A percentile compares a stretch with the other conserved stretches of the same genome.
phyloP scores from a whole-genome alignment of 2,888 invertebrate species.

The Odontocolon sp. region DNA sequence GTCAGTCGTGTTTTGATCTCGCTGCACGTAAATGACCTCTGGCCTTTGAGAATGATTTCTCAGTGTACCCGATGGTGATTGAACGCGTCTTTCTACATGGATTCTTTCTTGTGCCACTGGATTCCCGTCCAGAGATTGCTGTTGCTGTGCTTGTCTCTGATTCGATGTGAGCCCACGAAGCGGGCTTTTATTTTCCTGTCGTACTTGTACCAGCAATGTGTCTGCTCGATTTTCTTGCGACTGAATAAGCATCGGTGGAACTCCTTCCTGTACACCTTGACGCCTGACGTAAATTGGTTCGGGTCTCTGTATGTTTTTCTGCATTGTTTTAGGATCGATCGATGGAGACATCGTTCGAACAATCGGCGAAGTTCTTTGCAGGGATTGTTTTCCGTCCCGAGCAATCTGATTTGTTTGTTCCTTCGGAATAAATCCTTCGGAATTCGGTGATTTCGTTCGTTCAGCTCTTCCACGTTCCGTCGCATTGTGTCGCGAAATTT shows the following conservation, averaged over 20 bases:
- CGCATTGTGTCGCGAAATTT: constrained; percentile 37
- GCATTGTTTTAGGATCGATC: constrained; percentile 15
- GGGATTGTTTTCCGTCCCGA: constrained; percentile 10
- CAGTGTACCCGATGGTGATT: constrained; percentile 40
- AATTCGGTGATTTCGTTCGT: constrained; percentile 46
- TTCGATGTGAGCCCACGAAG: neutral
- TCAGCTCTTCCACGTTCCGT: constrained; percentile 55
- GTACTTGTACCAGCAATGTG: constrained; percentile 43
- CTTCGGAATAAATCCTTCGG: constrained; percentile 13
- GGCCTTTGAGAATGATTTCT: constrained; percentile 45
- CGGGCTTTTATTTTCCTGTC: constrained; percentile 18
- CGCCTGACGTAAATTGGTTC: constrained; percentile 69
- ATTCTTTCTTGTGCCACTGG: neutral
- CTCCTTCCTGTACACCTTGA: constrained; percentile 29
- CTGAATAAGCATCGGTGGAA: constrained; percentile 44
- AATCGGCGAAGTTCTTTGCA: constrained; percentile 39
- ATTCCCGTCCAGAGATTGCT: constrained; percentile 7
- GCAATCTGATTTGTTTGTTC: constrained; percentile 12
- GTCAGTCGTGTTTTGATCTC: constrained; percentile 22
- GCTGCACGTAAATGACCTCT: constrained; percentile 56
- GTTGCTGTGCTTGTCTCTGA: constrained; percentile 17
- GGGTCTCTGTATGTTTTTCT: constrained; percentile 66
- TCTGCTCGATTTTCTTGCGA: constrained; percentile 28
- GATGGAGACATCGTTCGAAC: constrained; percentile 54
- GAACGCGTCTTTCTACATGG: constrained; percentile 45